Evolutionary conservation across 23 tunicate species (phyloP).

Genomic region (Trididemnum clinides): DNA sequence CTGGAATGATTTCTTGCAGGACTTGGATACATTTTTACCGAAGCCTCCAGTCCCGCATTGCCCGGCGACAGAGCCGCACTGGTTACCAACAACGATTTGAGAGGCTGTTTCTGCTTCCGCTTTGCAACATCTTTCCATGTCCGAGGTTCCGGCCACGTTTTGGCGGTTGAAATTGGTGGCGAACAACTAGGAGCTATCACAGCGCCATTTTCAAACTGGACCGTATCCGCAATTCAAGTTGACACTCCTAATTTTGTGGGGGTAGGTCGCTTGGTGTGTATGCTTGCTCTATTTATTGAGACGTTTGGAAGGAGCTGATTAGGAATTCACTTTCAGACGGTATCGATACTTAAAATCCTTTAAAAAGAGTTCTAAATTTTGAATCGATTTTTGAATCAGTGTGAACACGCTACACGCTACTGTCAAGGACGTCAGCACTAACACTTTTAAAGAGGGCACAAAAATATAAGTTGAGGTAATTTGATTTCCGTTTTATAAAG

Average conservation of each 20-base stretch:
- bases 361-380: too few species aligned
- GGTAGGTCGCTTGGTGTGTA: background rate
- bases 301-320: too few species aligned
- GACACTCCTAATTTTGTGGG: constrained; percentile 1
- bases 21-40: constrained; percentile 49
- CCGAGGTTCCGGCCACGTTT: background rate
- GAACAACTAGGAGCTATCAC: background rate
- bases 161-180: constrained; percentile 5
- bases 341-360: too few species aligned
- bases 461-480: too few species aligned
- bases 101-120: constrained; percentile 50
- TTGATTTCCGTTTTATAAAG: too few species aligned
- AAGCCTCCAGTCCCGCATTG: constrained; percentile 50
- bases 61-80: constrained; percentile 42
- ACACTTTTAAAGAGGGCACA: too few species aligned
- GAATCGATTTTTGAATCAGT: too few species aligned
- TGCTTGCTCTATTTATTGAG: background rate
- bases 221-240: background rate
- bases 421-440: too few species aligned
- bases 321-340: too few species aligned
- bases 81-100: background rate
- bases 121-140: background rate
- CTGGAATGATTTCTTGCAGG: constrained; percentile 19
- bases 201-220: background rate
- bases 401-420: too few species aligned